phyloP scores from a whole-genome alignment of 2,113 vertebrate genomes.

The human region DNA sequence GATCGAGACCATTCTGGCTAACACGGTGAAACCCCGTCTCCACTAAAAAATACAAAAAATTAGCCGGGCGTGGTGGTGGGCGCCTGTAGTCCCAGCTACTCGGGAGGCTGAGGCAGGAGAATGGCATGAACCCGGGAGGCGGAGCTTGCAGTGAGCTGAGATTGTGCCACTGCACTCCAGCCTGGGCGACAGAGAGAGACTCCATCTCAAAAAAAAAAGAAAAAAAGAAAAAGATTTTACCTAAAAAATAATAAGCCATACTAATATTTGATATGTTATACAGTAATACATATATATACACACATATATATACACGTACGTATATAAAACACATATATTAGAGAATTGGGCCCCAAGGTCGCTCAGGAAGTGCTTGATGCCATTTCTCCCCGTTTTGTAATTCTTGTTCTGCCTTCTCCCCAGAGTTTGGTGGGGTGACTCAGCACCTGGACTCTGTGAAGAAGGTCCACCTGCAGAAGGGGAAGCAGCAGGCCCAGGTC shows the following conservation, averaged over 20 bases:
- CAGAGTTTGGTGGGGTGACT: conserved; percentile 74
- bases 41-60: too few species aligned
- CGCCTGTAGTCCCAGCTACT: too few species aligned
- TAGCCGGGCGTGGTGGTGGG: too few species aligned
- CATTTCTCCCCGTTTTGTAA: not conserved
- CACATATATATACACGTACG: too few species aligned
- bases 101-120: too few species aligned
- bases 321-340: not conserved
- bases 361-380: not conserved
- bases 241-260: not conserved
- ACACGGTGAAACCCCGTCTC: too few species aligned
- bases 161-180: too few species aligned
- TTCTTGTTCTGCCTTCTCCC: not conserved
- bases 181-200: too few species aligned
- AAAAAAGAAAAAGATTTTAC: not conserved
- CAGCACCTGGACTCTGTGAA: conserved; percentile 70
- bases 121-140: too few species aligned
- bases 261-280: not conserved
- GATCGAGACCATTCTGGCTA: too few species aligned
- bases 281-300: not conserved
- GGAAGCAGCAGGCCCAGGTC: not conserved
- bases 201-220: not conserved
- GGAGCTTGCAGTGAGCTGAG: too few species aligned
- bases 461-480: conserved; percentile 87
- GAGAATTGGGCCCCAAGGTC: not conserved